phyloP scores from a whole-genome alignment of 2,113 vertebrate species.

The Heteronetta atricapilla region DNA sequence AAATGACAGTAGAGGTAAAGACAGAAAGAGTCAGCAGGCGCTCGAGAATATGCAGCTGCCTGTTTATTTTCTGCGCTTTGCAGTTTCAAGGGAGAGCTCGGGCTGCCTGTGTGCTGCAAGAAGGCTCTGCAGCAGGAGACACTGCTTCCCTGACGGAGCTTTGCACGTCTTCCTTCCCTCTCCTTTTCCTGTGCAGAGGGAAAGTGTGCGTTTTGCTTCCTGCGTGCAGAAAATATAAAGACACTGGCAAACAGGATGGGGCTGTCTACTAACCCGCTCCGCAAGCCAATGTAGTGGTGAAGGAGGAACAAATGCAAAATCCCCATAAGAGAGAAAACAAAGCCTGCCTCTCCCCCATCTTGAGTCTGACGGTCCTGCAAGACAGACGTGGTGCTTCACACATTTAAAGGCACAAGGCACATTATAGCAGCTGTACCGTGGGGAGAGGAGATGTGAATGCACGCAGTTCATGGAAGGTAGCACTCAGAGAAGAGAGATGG shows the following conservation, averaged over 20 bases:
- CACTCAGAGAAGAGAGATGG: neutral
- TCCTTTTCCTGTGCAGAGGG: neutral
- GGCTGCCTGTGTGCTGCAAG: constrained; percentile 15
- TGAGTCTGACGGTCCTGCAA: constrained; percentile 41
- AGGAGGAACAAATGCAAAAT: constrained; percentile 15
- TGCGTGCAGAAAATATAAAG: neutral
- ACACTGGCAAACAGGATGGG: neutral
- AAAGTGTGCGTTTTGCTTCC: neutral
- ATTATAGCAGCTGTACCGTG: neutral
- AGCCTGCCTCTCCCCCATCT: constrained; percentile 50
- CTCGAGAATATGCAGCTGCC: neutral
- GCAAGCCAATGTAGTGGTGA: neutral
- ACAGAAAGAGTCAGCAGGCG: neutral
- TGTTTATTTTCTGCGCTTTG: constrained; percentile 35
- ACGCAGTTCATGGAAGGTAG: neutral
- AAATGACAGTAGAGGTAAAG: neutral
- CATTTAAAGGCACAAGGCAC: constrained; percentile 63
- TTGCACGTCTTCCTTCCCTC: neutral
- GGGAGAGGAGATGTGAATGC: constrained; percentile 1
- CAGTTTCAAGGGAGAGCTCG: neutral
- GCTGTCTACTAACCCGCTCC: neutral
- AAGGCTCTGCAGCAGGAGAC: neutral
- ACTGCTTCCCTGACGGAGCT: neutral
- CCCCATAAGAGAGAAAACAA: constrained; percentile 50
- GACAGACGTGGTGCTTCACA: neutral